Percentiles rank a stretch among this genome's conserved stretches.
phyloP scores from a whole-genome alignment of 2,113 vertebrate genomes.

The Muntiacus reevesi region DNA sequence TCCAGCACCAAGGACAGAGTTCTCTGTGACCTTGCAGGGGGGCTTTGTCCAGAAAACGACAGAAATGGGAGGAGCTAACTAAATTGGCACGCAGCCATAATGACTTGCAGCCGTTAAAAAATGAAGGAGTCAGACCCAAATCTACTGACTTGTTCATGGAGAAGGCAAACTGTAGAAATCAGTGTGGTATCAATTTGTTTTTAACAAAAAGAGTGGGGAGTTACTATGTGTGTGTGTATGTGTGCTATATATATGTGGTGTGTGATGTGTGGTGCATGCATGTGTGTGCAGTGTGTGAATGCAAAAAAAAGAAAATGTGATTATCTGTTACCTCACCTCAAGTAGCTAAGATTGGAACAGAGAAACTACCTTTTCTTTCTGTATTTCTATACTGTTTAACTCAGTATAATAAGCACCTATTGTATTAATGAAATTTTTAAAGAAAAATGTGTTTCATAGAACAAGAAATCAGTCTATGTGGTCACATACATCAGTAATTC shows the following conservation, averaged over 20 bases:
- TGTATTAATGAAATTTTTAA: neutral
- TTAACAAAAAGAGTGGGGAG: neutral
- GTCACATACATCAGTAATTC: neutral
- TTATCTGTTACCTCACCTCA: neutral
- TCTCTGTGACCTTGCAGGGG: fast-evolving
- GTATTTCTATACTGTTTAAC: neutral
- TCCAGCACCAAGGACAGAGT: neutral
- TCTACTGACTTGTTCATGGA: neutral
- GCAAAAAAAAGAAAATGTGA: neutral
- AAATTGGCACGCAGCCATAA: neutral
- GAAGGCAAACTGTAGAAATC: neutral
- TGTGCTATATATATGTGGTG: neutral
- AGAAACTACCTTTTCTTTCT: neutral
- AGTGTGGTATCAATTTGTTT: neutral
- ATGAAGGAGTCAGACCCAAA: neutral
- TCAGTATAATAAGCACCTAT: neutral
- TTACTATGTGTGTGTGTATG: neutral
- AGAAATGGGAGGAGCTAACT: neutral
- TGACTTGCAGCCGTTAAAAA: neutral
- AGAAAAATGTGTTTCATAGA: neutral
- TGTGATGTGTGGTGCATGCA: too few species aligned
- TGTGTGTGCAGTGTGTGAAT: neutral
- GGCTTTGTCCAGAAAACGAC: neutral
- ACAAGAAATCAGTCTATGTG: neutral
- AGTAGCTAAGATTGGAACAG: neutral